These are phyloP conservation scores for Megamerina dolium DNA, from an alignment of 2,888 invertebrate species.

Conservation along the genomic window DNA sequence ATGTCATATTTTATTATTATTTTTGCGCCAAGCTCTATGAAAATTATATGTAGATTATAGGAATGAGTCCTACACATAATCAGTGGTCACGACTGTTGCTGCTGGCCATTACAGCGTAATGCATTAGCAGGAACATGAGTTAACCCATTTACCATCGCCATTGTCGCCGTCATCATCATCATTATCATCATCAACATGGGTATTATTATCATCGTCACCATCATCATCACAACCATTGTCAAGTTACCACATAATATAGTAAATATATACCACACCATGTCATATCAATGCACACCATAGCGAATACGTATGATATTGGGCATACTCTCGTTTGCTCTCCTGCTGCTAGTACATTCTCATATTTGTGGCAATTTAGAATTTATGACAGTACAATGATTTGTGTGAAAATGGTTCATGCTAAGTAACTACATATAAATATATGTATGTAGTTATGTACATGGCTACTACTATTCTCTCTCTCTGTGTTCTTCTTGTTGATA, in stretches of 20 bases:
- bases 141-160: slow-evolving; percentile 8
- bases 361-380: slow-evolving; percentile 42
- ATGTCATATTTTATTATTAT: slow-evolving; percentile 42
- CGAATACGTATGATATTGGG: neutral
- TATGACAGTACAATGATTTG: slow-evolving; percentile 42
- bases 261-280: neutral
- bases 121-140: no score
- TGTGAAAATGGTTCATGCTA: slow-evolving; percentile 23
- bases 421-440: no score
- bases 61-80: slow-evolving; percentile 12
- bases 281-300: no score
- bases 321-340: neutral
- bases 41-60: no score
- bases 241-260: slow-evolving; percentile 15
- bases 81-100: neutral
- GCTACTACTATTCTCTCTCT: no score
- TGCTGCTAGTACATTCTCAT: slow-evolving; percentile 14
- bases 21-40: no score
- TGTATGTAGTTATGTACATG: no score
- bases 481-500: no score
- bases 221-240: slow-evolving; percentile 9
- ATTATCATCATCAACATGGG: slow-evolving; percentile 6
- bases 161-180: neutral
- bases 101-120: no score
- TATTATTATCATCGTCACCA: slow-evolving; percentile 7